phyloP scores from a whole-genome alignment of 2,797 vertebrate genomes.

The Rousettus madagascariensis region DNA sequence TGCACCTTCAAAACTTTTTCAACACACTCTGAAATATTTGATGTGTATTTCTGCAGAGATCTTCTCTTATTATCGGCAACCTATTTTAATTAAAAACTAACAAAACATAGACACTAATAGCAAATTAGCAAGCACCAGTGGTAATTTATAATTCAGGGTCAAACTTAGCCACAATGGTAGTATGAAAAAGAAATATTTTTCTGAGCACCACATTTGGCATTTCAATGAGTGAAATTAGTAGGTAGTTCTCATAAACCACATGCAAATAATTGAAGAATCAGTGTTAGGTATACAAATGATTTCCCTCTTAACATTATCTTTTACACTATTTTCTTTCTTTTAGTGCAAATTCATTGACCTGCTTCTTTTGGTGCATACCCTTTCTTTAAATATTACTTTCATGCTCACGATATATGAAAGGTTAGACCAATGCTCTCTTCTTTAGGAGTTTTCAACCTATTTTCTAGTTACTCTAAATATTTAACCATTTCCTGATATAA shows the following conservation, averaged over 20 bases:
- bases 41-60: background rate
- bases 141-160: background rate
- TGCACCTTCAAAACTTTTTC: background rate
- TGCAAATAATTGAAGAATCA: background rate
- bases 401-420: background rate
- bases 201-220: background rate
- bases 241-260: background rate
- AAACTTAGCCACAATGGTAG: background rate
- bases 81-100: background rate
- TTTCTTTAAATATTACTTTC: background rate
- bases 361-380: background rate
- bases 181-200: background rate
- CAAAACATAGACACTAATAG: background rate
- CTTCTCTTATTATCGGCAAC: background rate
- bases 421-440: background rate
- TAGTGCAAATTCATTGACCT: background rate
- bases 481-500: background rate
- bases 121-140: background rate
- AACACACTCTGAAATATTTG: conserved; percentile 10
- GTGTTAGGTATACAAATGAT: background rate
- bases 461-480: conserved; percentile 4
- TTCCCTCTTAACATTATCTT: background rate
- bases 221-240: background rate
- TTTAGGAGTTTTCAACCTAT: background rate
- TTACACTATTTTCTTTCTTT: background rate